Evolutionary conservation across 2,797 vertebrate species (phyloP).

Genomic region (Pantherophis alleghaniensis): DNA sequence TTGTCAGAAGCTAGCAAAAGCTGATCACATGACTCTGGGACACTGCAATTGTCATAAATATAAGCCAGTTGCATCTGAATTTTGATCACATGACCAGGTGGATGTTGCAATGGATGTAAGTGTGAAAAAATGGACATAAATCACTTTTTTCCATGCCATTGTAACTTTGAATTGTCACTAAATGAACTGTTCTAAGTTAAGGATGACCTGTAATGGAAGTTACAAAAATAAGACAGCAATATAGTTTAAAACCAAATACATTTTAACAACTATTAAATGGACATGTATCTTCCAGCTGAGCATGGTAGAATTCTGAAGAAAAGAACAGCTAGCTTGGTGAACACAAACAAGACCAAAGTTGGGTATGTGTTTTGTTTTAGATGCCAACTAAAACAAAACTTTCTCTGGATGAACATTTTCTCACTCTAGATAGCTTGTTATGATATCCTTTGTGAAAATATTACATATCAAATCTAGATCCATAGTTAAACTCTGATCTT

Average conservation of each 20-base stretch:
- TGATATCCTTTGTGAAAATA: background rate
- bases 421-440: background rate
- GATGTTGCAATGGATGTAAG: too few species aligned
- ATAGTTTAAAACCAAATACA: slow-evolving; percentile 73
- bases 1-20: too few species aligned
- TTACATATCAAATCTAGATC: background rate
- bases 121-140: too few species aligned
- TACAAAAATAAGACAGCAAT: slow-evolving; percentile 72
- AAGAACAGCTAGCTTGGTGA: background rate
- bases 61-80: too few species aligned
- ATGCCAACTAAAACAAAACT: background rate
- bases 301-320: slow-evolving; percentile 65
- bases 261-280: slow-evolving; percentile 79
- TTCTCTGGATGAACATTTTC: background rate
- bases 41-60: too few species aligned
- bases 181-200: too few species aligned
- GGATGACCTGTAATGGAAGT: slow-evolving; percentile 64
- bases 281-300: slow-evolving; percentile 76
- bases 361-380: background rate
- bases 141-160: too few species aligned
- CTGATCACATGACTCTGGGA: too few species aligned
- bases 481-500: background rate
- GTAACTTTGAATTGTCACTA: too few species aligned
- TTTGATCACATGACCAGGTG: too few species aligned
- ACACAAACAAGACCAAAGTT: background rate